phyloP scores from a whole-genome alignment of 2,113 vertebrate species.

The Cololabis saira region DNA sequence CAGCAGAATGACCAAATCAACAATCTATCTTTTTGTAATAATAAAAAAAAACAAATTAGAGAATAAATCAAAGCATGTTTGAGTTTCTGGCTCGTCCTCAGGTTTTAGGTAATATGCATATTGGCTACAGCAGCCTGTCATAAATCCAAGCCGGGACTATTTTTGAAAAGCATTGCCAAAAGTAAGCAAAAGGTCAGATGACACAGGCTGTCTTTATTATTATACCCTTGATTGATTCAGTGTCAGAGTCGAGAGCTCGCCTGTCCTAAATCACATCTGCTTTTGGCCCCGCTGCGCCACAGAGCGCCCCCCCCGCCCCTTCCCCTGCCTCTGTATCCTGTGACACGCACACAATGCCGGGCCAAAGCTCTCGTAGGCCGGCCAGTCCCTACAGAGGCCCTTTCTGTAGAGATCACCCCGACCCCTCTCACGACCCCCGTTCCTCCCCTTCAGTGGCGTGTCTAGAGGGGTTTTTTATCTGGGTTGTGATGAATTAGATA shows the following conservation, averaged over 20 bases:
- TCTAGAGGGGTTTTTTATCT: constrained; percentile 30
- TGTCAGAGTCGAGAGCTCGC: constrained; percentile 62
- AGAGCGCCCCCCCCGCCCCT: constrained; percentile 43
- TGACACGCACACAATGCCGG: constrained; percentile 81
- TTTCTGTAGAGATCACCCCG: constrained; percentile 58
- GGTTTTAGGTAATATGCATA: constrained; percentile 44
- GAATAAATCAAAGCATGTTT: constrained; percentile 34
- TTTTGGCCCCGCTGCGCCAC: constrained; percentile 52
- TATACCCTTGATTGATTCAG: constrained; percentile 67
- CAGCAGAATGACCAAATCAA: neutral
- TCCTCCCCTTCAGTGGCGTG: constrained; percentile 45
- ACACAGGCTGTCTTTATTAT: constrained; percentile 66
- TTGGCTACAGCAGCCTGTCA: constrained; percentile 49
- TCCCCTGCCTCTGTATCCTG: constrained; percentile 63
- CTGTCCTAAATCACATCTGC: constrained; percentile 64
- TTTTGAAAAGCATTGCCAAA: constrained; percentile 56
- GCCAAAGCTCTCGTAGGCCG: constrained; percentile 67
- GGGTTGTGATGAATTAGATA: constrained; percentile 23
- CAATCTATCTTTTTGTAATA: neutral
- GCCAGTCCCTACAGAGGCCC: constrained; percentile 54
- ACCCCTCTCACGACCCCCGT: constrained; percentile 10
- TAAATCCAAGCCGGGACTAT: constrained; percentile 54
- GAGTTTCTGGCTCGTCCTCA: constrained; percentile 31
- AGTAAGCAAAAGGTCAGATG: constrained; percentile 58
- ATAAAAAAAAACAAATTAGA: too few relatives aligned